Base-by-base conservation (phyloP, 1,140 invertebrate species). In the Drosophila punjabiensis region DNA sequence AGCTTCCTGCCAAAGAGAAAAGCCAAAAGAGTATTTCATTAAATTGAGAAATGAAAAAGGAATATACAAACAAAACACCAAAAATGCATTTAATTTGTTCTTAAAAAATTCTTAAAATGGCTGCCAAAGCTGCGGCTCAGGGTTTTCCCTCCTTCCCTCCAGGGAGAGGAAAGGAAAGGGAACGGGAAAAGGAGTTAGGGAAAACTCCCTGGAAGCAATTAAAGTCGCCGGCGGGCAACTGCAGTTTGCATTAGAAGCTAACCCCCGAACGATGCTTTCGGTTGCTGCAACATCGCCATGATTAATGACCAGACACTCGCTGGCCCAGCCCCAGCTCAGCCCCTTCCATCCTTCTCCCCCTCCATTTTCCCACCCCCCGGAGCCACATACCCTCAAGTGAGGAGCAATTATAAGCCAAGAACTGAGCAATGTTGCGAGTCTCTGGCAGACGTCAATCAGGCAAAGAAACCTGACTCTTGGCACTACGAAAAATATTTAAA, bases 401-500 rank as follows among this genome's bases (percentile, higher is more conserved):
- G 69, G 59, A 86, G 73, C 86, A 90, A 90, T 90, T 90, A 90
- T 90, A 81, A 82, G 76, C 68, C 41, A 75, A 76, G 63, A 79
- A 81, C 65, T 53, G 71, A 41, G 65, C 75, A 80, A 82, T 87
- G 89, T 89, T 90, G 79, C 81, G 65, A 85, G 69, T 79, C 59
- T 77, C 84, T 80, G 86, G 75, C 79, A 86, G 65, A 78, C 86
- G 86, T 90, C 86, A 90, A 90, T 86, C 86, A 91, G 63, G 58
- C 33, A 14, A 30, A 63, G 52, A 53, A 70, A 47, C 63, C 73
- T 33, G 78, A 45, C 63, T 80, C 65, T 14, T 1, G 6, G 47
- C 58, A 79, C 66, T 37, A n/a, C 0, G 28, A 37, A 47, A 56
- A 56, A 45, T 10, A 30, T n/a, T 30, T 3, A 0, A 10, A 35